phyloP scores from a whole-genome alignment of 2,797 vertebrate species.

The Arnoldichthys spilopterus region DNA sequence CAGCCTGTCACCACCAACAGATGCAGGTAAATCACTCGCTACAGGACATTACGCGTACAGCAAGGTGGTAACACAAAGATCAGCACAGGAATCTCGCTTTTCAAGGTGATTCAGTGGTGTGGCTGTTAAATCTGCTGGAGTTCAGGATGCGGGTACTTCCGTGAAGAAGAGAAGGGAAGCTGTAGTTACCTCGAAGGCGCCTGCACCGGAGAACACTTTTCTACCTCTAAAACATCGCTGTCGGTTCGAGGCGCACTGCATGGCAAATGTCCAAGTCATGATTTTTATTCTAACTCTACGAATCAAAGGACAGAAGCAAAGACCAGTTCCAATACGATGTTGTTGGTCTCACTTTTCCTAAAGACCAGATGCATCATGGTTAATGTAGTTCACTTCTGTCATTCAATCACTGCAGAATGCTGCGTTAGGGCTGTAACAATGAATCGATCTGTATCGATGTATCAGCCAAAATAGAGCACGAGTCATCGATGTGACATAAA shows the following conservation, averaged over 20 bases:
- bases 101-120: neutral
- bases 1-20: neutral
- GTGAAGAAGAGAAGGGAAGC: neutral
- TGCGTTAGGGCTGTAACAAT: too few species aligned
- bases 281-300: neutral
- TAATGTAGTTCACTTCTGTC: conserved; percentile 18
- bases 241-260: neutral
- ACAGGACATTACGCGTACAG: neutral
- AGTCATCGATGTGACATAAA: too few species aligned
- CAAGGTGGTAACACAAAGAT: neutral
- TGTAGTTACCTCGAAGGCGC: conserved; percentile 20
- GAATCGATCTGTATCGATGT: too few species aligned
- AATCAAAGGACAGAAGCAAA: neutral
- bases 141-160: conserved; percentile 8
- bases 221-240: neutral
- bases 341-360: neutral
- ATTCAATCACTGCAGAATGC: too few species aligned
- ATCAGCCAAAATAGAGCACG: too few species aligned
- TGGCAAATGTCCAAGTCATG: neutral
- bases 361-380: conserved; percentile 24
- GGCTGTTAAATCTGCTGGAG: neutral
- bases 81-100: too few species aligned
- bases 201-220: neutral
- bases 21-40: neutral
- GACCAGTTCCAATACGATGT: neutral